Evolutionary conservation across 2,113 vertebrate genomes (phyloP).

Genomic region (Aptenodytes forsteri): DNA sequence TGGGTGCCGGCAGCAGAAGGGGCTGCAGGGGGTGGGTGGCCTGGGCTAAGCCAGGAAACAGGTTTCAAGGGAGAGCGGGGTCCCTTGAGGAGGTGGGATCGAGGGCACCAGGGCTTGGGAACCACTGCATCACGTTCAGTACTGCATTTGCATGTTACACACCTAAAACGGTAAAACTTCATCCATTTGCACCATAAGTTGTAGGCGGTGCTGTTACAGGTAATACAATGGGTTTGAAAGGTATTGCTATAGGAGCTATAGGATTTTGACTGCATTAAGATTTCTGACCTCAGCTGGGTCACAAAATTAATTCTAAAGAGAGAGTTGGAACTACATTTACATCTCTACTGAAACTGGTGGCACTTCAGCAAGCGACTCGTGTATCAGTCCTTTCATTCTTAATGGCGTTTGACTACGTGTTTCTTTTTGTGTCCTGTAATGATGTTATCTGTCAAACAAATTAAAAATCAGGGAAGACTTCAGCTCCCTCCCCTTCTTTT

Average conservation of each 20-base stretch:
- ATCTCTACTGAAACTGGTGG: neutral
- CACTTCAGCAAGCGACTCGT: neutral
- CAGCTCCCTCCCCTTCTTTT: neutral
- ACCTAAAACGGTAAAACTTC: neutral
- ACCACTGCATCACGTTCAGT: accelerated
- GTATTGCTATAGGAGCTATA: neutral
- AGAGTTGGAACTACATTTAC: neutral
- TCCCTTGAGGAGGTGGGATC: neutral
- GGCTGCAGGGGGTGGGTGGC: neutral
- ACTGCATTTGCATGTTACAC: neutral
- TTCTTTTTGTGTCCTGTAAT: neutral
- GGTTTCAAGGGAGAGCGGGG: neutral
- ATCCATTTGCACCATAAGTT: too few relatives aligned
- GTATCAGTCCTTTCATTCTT: neutral
- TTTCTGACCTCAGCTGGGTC: neutral
- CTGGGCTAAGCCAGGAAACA: neutral
- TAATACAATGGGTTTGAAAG: neutral
- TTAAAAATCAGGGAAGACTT: neutral
- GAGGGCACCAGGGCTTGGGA: neutral
- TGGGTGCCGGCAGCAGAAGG: neutral
- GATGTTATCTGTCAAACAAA: neutral
- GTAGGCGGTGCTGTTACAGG: neutral
- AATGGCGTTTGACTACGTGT: neutral
- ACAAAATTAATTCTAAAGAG: neutral
- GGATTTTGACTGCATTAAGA: neutral